Evolutionary conservation across 2,113 vertebrate genomes (phyloP), one percentile per base, ranked within the genome.

Genomic region (Beaufortia kweichowensis): DNA sequence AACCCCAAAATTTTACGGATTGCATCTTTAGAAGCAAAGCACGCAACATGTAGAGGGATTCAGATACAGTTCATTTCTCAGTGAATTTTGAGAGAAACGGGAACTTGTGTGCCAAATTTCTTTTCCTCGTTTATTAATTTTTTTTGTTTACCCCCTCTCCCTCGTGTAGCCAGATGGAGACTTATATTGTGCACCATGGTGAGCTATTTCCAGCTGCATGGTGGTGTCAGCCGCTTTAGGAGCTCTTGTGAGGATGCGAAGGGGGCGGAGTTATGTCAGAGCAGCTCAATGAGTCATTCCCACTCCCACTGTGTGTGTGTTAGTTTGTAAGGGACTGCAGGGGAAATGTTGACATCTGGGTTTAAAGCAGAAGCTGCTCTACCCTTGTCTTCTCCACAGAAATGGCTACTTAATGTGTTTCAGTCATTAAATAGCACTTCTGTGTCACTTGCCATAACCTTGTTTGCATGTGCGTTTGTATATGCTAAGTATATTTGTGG

Each of bases 201-300:
- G 11, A n/a, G 70, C 78, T 79, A 79, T 75, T 79, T 79, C 72
- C 70, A 79, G 78, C 61, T 74, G 35, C 26, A 23, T 61, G 69
- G 55, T 67, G 56, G 62, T 75, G 63, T 79, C 70, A 68, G 70
- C 78, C 70, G 59, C 48, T 75, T 79, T 79, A 33, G 56, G 41
- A 56, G 64, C 64, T 6, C 71, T 67, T 69, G 67, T 46, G 53
- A 82, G 76, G 80, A 78, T 66, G 48, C 50, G 41, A 65, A 50
- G 55, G 57, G 64, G 76, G 59, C 39, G 72, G 79, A 75, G 79
- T 31, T 61, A 69, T 78, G 79, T 80, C 72, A 76, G 70, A 73
- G 65, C 73, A 61, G 28, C 73, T 76, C 64, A 80, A 41, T 76
- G 79, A 80, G 55, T 76, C 79, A 80, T 69, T 19, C 72, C 35